Evolutionary conservation across 2,797 vertebrate species (phyloP).

Genomic region (Cynopterus sphinx): DNA sequence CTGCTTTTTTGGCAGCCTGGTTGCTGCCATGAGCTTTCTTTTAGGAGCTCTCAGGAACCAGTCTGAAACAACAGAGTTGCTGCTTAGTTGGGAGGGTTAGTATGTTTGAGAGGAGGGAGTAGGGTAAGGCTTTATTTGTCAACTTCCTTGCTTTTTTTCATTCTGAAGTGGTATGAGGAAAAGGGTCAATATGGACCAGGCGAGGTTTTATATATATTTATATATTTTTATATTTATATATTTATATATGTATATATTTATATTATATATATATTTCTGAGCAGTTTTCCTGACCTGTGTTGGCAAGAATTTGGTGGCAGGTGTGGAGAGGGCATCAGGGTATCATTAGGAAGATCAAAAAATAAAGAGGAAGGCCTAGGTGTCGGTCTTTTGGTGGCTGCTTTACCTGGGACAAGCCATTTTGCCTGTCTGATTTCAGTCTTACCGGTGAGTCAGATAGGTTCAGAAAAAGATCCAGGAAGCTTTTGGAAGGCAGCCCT

Average conservation of each 20-base stretch:
- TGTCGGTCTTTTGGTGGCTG: not conserved
- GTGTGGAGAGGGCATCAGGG: not conserved
- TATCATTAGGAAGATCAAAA: not conserved
- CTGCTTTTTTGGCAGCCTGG: constrained; percentile 18
- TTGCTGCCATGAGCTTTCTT: constrained; percentile 27
- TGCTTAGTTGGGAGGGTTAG: not conserved
- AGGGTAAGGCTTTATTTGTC: not conserved
- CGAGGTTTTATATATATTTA: too few species aligned
- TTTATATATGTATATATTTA: too few species aligned
- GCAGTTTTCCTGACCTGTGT: not conserved
- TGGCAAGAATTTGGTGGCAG: constrained; percentile 19
- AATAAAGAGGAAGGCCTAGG: not conserved
- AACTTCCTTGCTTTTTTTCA: not conserved
- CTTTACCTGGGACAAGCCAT: not conserved
- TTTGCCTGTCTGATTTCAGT: not conserved
- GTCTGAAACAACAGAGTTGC: constrained; percentile 63
- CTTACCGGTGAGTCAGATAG: not conserved
- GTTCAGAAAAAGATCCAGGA: not conserved
- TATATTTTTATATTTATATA: too few species aligned
- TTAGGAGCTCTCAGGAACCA: constrained; percentile 34
- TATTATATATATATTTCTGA: not conserved
- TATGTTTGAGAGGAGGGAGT: not conserved
- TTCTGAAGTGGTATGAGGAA: not conserved
- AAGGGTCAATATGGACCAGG: not conserved
- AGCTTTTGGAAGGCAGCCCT: not conserved